These are phyloP conservation scores for Bagarius yarrelli DNA, from an alignment of 2,113 vertebrate genomes.

Conservation along the genomic window DNA sequence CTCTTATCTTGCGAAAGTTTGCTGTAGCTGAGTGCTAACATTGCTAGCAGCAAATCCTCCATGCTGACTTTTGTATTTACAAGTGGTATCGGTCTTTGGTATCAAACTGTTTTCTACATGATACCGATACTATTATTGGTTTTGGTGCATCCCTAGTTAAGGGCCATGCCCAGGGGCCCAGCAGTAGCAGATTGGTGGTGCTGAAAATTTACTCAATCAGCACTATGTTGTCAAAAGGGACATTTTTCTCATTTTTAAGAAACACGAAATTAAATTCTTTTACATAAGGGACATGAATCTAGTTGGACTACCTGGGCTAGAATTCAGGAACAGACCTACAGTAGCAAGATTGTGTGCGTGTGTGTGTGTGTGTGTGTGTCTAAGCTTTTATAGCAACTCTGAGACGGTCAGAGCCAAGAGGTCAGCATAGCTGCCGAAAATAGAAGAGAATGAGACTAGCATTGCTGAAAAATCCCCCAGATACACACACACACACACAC, in stretches of 20 bases:
- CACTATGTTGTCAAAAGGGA: background rate
- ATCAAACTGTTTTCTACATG: no score
- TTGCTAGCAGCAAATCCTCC: no score
- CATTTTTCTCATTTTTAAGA: background rate
- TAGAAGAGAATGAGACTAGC: constrained; percentile 58
- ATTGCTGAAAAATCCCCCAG: constrained; percentile 54
- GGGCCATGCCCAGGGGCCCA: no score
- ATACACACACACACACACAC: constrained; percentile 19
- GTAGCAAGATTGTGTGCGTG: constrained; percentile 19
- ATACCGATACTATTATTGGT: no score
- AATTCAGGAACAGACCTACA: background rate
- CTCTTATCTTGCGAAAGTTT: no score
- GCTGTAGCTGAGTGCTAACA: no score
- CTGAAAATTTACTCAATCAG: no score
- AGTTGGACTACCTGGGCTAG: background rate
- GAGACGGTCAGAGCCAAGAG: constrained; percentile 54
- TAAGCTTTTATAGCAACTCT: constrained; percentile 53
- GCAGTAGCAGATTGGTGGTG: no score
- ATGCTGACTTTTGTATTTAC: no score
- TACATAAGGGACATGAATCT: background rate
- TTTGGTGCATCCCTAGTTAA: no score
- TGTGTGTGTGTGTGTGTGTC: constrained; percentile 53
- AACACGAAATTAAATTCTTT: background rate
- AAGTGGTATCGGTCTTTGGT: no score
- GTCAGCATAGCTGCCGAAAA: constrained; percentile 64